Conservation (phyloP, 1,140 invertebrate genomes). For the Lineus longissimus region DNA sequence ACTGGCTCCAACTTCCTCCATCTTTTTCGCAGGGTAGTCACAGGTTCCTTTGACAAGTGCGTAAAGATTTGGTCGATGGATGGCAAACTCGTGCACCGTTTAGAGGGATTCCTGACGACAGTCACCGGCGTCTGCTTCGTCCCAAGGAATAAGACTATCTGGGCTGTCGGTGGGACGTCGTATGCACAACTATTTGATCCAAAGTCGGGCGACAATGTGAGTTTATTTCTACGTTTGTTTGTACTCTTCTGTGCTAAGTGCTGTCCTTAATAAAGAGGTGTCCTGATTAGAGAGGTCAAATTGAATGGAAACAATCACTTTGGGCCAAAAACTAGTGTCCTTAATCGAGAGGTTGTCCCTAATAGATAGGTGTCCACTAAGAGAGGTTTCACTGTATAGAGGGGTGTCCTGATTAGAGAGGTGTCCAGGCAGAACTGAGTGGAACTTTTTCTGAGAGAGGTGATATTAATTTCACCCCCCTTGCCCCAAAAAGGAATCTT, state of each 20-base stretch:
- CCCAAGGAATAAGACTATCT: conserved; percentile 48
- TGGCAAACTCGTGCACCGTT: conserved; percentile 48
- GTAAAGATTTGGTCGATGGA: conserved; percentile 53
- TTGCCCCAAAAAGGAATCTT: too few species aligned
- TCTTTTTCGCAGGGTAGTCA: conserved; percentile 42
- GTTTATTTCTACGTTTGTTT: conserved; percentile 21
- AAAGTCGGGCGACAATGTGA: conserved; percentile 52
- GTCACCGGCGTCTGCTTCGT: conserved; percentile 52
- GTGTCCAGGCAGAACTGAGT: too few species aligned
- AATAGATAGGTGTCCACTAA: too few species aligned
- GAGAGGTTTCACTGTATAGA: too few species aligned
- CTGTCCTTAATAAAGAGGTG: too few species aligned
- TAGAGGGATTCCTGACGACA: conserved; percentile 46
- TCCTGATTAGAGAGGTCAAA: too few species aligned
- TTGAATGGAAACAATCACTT: too few species aligned
- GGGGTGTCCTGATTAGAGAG: too few species aligned
- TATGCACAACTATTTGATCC: conserved; percentile 50
- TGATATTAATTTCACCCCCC: too few species aligned
- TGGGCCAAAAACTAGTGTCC: background rate
- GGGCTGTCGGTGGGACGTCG: conserved; percentile 45
- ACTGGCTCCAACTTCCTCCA: background rate
- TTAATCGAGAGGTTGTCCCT: too few species aligned
- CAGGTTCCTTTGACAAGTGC: conserved; percentile 54
- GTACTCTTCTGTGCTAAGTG: too few species aligned
- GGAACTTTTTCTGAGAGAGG: too few species aligned